Percentiles rank a stretch among this genome's conserved stretches.
Evolutionary conservation across 2,797 vertebrate genomes (phyloP).

Genomic region (Aphelocoma californica): DNA sequence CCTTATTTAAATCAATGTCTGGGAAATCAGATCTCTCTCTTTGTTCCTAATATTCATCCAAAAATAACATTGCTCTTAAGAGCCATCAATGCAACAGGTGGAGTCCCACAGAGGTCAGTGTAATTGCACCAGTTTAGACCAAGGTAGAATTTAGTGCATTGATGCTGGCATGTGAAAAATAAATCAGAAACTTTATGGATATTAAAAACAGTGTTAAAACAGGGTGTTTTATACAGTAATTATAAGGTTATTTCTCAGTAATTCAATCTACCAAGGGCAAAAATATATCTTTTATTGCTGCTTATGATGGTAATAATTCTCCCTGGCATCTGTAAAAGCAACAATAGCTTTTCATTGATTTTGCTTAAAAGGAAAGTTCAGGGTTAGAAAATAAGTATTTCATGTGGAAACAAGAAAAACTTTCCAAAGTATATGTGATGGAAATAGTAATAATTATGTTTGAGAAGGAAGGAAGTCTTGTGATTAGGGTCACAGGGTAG

Average conservation of each 20-base stretch:
- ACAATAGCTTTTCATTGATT: constrained; percentile 65
- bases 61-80: not conserved
- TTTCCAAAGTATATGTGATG: constrained; percentile 14
- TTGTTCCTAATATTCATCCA: not conserved
- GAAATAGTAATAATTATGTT: constrained; percentile 19
- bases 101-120: not conserved
- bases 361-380: constrained; percentile 63
- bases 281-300: constrained; percentile 60
- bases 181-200: constrained; percentile 37
- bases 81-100: not conserved
- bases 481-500: not conserved
- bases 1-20: not conserved
- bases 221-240: constrained; percentile 51
- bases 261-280: constrained; percentile 34
- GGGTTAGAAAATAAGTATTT: constrained; percentile 56
- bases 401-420: constrained; percentile 47
- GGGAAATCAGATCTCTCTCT: not conserved
- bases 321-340: constrained; percentile 50
- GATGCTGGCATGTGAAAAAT: constrained; percentile 9
- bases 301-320: constrained; percentile 52
- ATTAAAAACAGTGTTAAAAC: constrained; percentile 44
- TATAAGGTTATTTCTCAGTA: constrained; percentile 56
- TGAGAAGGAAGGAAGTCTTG: constrained; percentile 4
- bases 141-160: not conserved
- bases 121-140: not conserved